Percentiles rank a stretch among this genome's conserved stretches.
These are phyloP conservation scores for Corapipo altera DNA, from an alignment of 2,113 vertebrate genomes.

Conservation along the genomic window DNA sequence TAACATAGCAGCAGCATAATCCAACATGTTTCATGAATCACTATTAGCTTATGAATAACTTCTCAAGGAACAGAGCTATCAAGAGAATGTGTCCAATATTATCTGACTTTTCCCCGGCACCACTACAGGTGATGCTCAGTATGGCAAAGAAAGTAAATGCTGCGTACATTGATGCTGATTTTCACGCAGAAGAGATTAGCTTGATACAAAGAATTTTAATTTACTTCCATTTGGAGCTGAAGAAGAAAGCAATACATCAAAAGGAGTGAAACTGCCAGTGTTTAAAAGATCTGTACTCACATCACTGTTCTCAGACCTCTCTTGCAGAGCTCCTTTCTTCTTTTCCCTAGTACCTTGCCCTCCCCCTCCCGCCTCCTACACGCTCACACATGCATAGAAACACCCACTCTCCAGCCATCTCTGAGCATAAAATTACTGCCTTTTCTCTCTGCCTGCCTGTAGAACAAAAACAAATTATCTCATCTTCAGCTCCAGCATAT, in stretches of 20 bases:
- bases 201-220: conserved; percentile 13
- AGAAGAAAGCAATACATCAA: conserved; percentile 19
- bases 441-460: neutral
- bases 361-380: neutral
- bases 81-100: neutral
- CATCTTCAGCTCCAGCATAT: neutral
- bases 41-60: neutral
- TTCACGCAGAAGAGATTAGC: neutral
- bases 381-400: neutral
- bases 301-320: conserved; percentile 26
- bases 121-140: neutral
- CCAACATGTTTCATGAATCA: neutral
- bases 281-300: conserved; percentile 7
- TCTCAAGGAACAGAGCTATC: neutral
- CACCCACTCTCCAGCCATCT: conserved; percentile 30
- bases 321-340: neutral
- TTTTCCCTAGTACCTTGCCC: neutral
- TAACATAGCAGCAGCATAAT: neutral
- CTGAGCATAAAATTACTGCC: neutral
- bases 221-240: conserved; percentile 10
- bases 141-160: conserved; percentile 10
- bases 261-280: neutral
- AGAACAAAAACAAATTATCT: neutral
- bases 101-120: neutral
- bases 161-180: neutral